Percentiles rank a stretch among this genome's conserved stretches.
These are phyloP conservation scores for Cyanoderma ruficeps DNA, from an alignment of 2,113 vertebrate species.

Conservation along the genomic window DNA sequence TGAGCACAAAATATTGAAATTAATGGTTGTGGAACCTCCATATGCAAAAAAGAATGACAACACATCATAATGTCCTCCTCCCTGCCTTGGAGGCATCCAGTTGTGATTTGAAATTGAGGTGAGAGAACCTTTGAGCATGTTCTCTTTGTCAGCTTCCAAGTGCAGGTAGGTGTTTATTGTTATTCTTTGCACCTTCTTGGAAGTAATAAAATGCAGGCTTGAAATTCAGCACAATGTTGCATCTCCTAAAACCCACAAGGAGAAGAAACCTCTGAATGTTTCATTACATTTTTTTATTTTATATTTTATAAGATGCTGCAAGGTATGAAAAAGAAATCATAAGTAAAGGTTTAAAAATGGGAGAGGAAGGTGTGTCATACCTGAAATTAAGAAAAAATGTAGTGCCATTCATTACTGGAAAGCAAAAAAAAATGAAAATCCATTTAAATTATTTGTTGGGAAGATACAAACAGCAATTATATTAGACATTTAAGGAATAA, in stretches of 20 bases:
- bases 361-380: slow-evolving; percentile 4
- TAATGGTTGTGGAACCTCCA: not conserved
- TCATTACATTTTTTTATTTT: slow-evolving; percentile 73
- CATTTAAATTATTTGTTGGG: not conserved
- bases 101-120: not conserved
- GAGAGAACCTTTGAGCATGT: not conserved
- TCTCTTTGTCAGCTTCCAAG: not conserved
- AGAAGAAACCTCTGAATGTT: slow-evolving; percentile 71
- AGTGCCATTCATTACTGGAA: not conserved
- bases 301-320: slow-evolving; percentile 76
- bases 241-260: slow-evolving; percentile 66
- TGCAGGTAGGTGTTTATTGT: slow-evolving; percentile 42
- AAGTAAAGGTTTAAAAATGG: slow-evolving; percentile 66
- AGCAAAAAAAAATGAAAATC: not conserved
- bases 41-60: not conserved
- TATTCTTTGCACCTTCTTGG: slow-evolving; percentile 53
- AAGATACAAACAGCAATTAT: not conserved
- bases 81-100: not conserved
- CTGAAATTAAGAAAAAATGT: slow-evolving; percentile 39
- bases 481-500: not conserved
- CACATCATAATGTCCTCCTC: not conserved
- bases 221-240: slow-evolving; percentile 18
- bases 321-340: slow-evolving; percentile 64
- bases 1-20: not conserved
- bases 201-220: slow-evolving; percentile 70